Percentiles rank a stretch among this genome's conserved stretches.
These are phyloP conservation scores for Danio albolineatus DNA, from an alignment of 2,797 vertebrate species.

Conservation along the genomic window DNA sequence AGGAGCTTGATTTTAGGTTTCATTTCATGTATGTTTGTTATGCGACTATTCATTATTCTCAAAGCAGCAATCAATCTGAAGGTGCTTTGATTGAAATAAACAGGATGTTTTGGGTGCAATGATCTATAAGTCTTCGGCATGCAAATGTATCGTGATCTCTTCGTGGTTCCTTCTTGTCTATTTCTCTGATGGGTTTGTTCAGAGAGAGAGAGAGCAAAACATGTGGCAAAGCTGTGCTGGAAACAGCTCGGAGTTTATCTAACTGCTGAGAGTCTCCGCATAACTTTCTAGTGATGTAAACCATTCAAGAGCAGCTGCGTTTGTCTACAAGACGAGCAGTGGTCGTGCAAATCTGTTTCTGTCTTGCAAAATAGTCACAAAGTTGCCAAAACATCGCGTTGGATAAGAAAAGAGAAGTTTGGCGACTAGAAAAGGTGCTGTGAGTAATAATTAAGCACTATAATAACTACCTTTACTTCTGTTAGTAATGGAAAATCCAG, in stretches of 20 bases:
- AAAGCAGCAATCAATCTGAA: neutral
- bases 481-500: conserved; percentile 10
- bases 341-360: conserved; percentile 46
- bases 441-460: neutral
- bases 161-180: neutral
- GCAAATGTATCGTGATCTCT: conserved; percentile 31
- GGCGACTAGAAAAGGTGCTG: neutral
- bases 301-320: conserved; percentile 75
- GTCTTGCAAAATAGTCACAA: conserved; percentile 59
- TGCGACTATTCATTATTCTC: neutral
- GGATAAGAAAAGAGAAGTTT: neutral
- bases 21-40: conserved; percentile 1
- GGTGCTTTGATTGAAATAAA: conserved; percentile 24
- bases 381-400: conserved; percentile 4
- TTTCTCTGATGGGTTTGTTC: conserved; percentile 37
- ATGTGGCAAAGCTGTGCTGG: conserved; percentile 53
- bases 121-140: conserved; percentile 17
- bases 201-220: conserved; percentile 36
- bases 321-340: conserved; percentile 55
- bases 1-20: too few species aligned
- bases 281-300: conserved; percentile 81
- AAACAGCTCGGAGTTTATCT: conserved; percentile 70
- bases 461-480: neutral
- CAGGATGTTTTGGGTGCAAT: neutral
- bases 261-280: conserved; percentile 75